phyloP scores from a whole-genome alignment of 2,888 invertebrate species.

The Tuberolachnus salignus region DNA sequence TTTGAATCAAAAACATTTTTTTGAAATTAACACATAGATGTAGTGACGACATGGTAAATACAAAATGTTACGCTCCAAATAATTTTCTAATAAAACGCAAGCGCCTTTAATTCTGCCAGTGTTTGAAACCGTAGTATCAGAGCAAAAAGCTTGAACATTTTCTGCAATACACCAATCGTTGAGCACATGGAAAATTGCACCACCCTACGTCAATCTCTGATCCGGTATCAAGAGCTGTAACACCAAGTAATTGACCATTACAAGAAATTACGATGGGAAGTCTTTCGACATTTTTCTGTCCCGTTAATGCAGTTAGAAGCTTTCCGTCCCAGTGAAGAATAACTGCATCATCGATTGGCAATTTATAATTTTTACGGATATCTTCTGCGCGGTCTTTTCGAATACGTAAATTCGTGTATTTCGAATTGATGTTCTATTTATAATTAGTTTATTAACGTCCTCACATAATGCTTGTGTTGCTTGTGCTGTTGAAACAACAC shows the following conservation, averaged over 20 bases:
- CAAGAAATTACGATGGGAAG: background rate
- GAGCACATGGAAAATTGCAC: too few species aligned
- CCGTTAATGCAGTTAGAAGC: too few species aligned
- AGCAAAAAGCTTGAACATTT: background rate
- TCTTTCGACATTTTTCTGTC: background rate
- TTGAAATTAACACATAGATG: constrained; percentile 59
- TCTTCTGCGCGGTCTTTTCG: too few species aligned
- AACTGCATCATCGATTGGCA: too few species aligned
- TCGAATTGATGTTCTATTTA: background rate
- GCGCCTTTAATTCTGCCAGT: background rate
- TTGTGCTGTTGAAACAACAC: too few species aligned
- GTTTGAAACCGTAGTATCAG: background rate
- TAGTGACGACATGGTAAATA: constrained; percentile 60
- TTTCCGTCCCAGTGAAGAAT: too few species aligned
- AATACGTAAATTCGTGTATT: background rate
- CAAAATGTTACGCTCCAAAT: background rate
- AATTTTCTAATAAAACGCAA: constrained; percentile 11
- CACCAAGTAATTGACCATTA: constrained; percentile 11
- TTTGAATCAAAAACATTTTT: constrained; percentile 51
- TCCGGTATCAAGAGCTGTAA: background rate
- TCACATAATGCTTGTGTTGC: background rate
- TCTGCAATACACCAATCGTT: too few species aligned
- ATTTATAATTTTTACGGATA: too few species aligned
- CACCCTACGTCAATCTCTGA: background rate
- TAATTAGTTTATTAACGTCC: background rate